Conservation (phyloP, 2,113 vertebrate genomes). For the Leucosticte australis region DNA sequence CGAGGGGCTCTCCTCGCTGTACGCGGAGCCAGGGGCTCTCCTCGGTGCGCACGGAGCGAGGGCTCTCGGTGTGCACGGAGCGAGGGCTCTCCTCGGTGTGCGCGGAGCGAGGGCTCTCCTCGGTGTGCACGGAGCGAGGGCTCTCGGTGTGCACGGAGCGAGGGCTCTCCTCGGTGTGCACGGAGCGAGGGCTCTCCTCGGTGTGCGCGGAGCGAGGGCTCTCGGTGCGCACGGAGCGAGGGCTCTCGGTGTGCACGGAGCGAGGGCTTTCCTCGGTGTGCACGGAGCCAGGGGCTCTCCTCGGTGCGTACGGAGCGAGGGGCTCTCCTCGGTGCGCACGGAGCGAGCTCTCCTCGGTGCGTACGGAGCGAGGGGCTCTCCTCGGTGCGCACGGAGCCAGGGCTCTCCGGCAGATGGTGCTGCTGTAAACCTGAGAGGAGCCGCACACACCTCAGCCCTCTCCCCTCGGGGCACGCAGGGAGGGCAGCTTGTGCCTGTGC, state of each 20-base stretch:
- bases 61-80: neutral
- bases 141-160: neutral
- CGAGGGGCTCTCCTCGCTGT: neutral
- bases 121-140: neutral
- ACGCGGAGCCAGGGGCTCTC: neutral
- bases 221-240: neutral
- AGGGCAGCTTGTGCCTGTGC: no score
- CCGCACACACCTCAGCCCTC: rapidly evolving
- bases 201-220: neutral
- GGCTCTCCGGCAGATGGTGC: conserved; percentile 60
- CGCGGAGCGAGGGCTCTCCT: neutral
- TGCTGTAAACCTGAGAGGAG: conserved; percentile 7
- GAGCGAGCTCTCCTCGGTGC: neutral
- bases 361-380: no score
- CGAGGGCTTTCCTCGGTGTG: no score
- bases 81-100: neutral
- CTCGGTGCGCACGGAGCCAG: no score
- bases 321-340: no score
- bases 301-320: no score
- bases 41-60: neutral
- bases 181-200: neutral
- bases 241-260: no score
- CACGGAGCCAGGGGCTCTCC: no score
- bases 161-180: no score
- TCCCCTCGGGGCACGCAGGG: rapidly evolving